Conservation (phyloP, 2,888 invertebrate species). For the Apamea epomidion region DNA sequence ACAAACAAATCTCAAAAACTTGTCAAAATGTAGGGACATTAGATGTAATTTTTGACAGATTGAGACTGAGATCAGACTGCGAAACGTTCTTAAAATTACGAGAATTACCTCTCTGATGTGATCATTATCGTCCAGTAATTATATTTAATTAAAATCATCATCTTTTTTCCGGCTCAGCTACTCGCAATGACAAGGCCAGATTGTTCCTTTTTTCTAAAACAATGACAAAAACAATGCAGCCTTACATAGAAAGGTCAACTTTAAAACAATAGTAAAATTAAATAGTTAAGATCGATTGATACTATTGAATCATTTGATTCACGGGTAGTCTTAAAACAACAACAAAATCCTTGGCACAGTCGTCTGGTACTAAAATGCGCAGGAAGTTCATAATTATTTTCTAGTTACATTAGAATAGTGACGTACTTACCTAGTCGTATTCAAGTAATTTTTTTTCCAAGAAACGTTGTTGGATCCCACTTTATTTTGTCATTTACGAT, state of each 20-base stretch:
- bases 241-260: slow-evolving; percentile 74
- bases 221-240: slow-evolving; percentile 72
- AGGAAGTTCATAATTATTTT: slow-evolving; percentile 72
- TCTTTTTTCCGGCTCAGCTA: slow-evolving; percentile 61
- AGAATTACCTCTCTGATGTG: slow-evolving; percentile 6
- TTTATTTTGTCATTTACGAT: neutral
- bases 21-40: too few species aligned
- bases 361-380: slow-evolving; percentile 75
- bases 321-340: slow-evolving; percentile 75
- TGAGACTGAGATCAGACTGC: too few species aligned
- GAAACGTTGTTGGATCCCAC: neutral
- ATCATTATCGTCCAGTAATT: slow-evolving; percentile 37
- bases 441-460: neutral
- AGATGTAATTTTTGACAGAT: too few species aligned
- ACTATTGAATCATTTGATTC: slow-evolving; percentile 80
- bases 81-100: too few species aligned
- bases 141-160: slow-evolving; percentile 47
- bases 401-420: slow-evolving; percentile 42
- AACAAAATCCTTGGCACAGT: slow-evolving; percentile 81
- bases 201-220: slow-evolving; percentile 65
- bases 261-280: slow-evolving; percentile 81
- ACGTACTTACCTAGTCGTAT: neutral
- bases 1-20: too few species aligned
- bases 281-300: slow-evolving; percentile 77
- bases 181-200: slow-evolving; percentile 62